Evolutionary conservation across 2,888 invertebrate species (phyloP), one percentile per base, ranked within the genome.

Genomic region (Acronicta aceris): DNA sequence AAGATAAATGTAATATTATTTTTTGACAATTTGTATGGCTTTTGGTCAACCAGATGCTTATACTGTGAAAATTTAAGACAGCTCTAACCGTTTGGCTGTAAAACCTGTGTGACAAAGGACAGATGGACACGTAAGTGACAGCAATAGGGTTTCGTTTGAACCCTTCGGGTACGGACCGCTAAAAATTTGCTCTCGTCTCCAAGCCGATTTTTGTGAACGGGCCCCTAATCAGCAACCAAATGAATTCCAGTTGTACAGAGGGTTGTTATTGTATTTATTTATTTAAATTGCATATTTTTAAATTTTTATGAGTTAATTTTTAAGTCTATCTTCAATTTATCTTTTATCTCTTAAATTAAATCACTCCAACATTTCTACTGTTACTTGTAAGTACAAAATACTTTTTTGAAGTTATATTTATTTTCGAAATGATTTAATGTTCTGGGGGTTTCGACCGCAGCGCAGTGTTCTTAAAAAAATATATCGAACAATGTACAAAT

Each of bases 311-410:
- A 6, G 9, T 33, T 10, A 21, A 42, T 10, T 7, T 13, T 27
- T 46, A 51, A 42, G 47, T 48, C 43, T 5, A 46, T 46, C 12
- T 25, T 25, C 38, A 30, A 40, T 27, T 52, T 43, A 10, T 30
- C 38, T 33, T 40, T 33, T 40, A 45, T 52, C n/a, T n/a, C n/a
- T n/a, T n/a, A n/a, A 36, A 13, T 30, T 33, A 38, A 27, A 30
- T 53, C 51, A 65, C 70, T 73, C 76, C 63, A 58, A 70, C 71
- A 75, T 75, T 81, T 71, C 71, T 72, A 67, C 42, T 1, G 45
- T 50, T 76, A 69, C 30, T 50, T 64, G 8, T 66, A 75, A 71
- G 75, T 71, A 63, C 65, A 65, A 65, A 58, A 59, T 16, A 53
- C 55, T 33, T 77, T 65, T 65, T 74, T 54, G 41, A 76, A 56